Evolutionary conservation across 1,140 invertebrate genomes (phyloP), one percentile per base, ranked within the genome.

Genomic region (Drosophila sturtevanti): DNA sequence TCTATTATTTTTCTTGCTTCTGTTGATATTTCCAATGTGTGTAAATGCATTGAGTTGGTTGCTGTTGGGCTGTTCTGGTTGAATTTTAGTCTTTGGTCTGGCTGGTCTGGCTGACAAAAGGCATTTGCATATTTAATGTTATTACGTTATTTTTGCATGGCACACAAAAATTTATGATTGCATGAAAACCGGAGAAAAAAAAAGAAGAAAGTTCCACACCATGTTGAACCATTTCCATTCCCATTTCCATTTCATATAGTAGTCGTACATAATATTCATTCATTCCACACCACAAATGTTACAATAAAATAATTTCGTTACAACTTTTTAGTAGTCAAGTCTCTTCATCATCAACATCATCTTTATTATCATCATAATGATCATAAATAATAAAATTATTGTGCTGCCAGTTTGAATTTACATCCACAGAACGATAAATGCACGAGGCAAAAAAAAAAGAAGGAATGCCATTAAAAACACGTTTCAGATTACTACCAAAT

Each of bases 81-180:
- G n/a, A n/a, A n/a, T 41, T 44, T 16, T 44, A 16, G 41, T 44
- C 41, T 44, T 21, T 21, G 7, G 11, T 38, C 12, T 38, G 37
- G 37, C 14, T 38, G 16, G 16, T 21, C 9, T 18, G 77, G 85
- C 84, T 89, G 84, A 89, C 84, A 89, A 89, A 89, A 89, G 85
- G 85, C 84, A 89, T 89, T 89, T 89, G 84, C 84, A 89, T 89
- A 89, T 89, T 89, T 89, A 89, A 89, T 89, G 85, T 89, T 89
- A 89, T 89, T 89, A 89, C 84, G 84, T 89, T 89, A 89, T 89
- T 87, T 31, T 89, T 89, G 84, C 84, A 84, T 89, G 79, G 79
- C 84, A 82, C 67, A 89, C 84, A 84, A 80, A 89, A 89, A 89
- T 89, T 80, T 89, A 89, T 89, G 84, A 89, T 89, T 89, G 84